Base-by-base conservation (phyloP, 2,113 vertebrate genomes). In the Brachirus orientalis region DNA sequence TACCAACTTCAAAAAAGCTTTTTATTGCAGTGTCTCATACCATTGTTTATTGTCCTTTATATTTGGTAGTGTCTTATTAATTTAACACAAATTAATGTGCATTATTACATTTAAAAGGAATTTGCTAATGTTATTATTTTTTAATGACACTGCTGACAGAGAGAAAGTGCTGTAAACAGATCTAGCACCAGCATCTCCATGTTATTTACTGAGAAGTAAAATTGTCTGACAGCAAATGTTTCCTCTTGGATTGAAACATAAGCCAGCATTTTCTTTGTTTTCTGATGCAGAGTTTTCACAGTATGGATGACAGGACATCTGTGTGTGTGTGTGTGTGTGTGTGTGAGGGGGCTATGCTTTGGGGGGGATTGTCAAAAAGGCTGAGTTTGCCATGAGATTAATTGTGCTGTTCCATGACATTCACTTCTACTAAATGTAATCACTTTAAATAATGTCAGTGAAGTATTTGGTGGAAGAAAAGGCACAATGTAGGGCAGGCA, bases 361-460 rank as follows among this genome's bases (percentile, higher is more conserved):
- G 80, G 85, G 86, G 77, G 54, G 66, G 69, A 77, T 85, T 89
- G 86, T 88, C 82, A 86, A 75, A 87, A 85, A 69, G 81, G 82
- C 82, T 83, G 74, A 84, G 87, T 88, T 79, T 86, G 86, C 86
- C 86, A 89, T 54, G 75, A 83, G 85, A 88, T 76, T 86, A 82
- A 91, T 89, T 86, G 82, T 77, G 75, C 74, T 60, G 52, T 63
- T 89, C 69, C 78, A 59, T 86, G 85, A 79, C 79, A 76, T 86
- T 88, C 85, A 81, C 83, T 90, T 84, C 73, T 86, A 85, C 85
- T 89, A 90, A 91, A 85, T 90, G 83, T 83, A 90, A 91, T 89
- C 84, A 89, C 88, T 89, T 92, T 90, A 89, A 87, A 90, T 89
- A 89, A 87, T 85, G 88, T 87, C 88, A 89, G 84, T 85, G 91